A percentile compares a stretch with the other conserved stretches of the same genome.
Evolutionary conservation across 2,888 invertebrate genomes (phyloP).

Genomic region (Theretra japonica): DNA sequence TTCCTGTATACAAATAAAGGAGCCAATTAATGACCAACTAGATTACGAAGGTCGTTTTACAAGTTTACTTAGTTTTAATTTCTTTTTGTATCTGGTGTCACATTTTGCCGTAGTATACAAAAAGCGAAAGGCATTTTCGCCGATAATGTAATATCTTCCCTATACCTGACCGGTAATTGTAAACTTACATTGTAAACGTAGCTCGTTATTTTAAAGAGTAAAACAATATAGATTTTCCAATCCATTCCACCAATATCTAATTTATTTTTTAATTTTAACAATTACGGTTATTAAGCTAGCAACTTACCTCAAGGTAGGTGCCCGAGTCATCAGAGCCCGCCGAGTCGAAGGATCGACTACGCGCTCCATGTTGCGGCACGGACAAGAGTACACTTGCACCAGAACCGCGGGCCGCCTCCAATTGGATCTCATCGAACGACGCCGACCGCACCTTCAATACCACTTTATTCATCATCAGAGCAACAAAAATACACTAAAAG

Average conservation of each 20-base stretch:
- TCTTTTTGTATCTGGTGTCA: not conserved
- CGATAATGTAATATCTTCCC: too few species aligned
- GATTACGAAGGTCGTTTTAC: not conserved
- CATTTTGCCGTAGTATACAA: not conserved
- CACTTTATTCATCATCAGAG: too few species aligned
- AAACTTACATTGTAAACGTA: too few species aligned
- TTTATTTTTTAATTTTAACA: too few species aligned
- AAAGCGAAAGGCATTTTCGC: not conserved
- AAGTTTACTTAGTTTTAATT: not conserved
- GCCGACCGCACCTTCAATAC: constrained; percentile 89
- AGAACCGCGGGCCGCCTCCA: constrained; percentile 88
- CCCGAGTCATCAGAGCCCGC: constrained; percentile 89
- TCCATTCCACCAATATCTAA: too few species aligned
- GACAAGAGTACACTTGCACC: constrained; percentile 82
- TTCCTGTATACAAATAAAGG: constrained; percentile 31
- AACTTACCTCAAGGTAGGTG: constrained; percentile 73
- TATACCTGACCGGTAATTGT: too few species aligned
- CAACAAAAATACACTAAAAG: not conserved
- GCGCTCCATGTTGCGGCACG: constrained; percentile 88
- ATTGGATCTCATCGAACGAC: constrained; percentile 95
- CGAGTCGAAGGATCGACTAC: constrained; percentile 93
- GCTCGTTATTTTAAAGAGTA: too few species aligned
- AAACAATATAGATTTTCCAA: too few species aligned
- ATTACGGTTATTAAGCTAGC: not conserved
- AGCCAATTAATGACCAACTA: not conserved